Percentiles rank a stretch among this genome's conserved stretches.
These are phyloP conservation scores for Helogale parvula DNA, from an alignment of 2,113 vertebrate species.

Conservation along the genomic window DNA sequence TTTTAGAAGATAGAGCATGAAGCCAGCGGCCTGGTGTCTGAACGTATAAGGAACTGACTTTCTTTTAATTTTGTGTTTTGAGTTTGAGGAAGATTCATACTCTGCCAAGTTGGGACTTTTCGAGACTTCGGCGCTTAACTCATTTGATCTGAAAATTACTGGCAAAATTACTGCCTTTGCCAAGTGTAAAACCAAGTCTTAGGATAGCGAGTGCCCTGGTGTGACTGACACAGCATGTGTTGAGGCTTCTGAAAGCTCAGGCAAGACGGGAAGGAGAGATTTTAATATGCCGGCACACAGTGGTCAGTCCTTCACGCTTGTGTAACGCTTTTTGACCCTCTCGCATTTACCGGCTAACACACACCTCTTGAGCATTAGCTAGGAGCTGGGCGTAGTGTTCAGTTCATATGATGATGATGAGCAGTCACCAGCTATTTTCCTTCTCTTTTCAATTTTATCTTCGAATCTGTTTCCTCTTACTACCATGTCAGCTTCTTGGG, in stretches of 20 bases:
- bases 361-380: not conserved
- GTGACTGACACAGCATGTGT: not conserved
- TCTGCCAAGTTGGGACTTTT: conserved; percentile 68
- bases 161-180: conserved; percentile 49
- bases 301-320: not conserved
- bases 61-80: conserved; percentile 66
- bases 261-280: not conserved
- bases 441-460: conserved; percentile 11
- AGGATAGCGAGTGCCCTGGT: conserved; percentile 34
- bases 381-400: not conserved
- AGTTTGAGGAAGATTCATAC: conserved; percentile 58
- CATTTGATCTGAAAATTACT: conserved; percentile 74
- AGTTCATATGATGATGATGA: not conserved
- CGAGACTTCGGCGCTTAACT: conserved; percentile 44
- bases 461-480: not conserved
- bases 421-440: not conserved
- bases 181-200: conserved; percentile 38
- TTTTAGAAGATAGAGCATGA: not conserved
- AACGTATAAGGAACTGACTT: conserved; percentile 55
- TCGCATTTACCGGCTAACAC: conserved; percentile 7
- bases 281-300: not conserved
- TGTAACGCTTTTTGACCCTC: not conserved
- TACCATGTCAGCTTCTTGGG: not conserved
- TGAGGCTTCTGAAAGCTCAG: conserved; percentile 24
- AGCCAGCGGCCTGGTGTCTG: conserved; percentile 44